phyloP scores from a whole-genome alignment of 2,797 vertebrate genomes.

The Microchirus variegatus region DNA sequence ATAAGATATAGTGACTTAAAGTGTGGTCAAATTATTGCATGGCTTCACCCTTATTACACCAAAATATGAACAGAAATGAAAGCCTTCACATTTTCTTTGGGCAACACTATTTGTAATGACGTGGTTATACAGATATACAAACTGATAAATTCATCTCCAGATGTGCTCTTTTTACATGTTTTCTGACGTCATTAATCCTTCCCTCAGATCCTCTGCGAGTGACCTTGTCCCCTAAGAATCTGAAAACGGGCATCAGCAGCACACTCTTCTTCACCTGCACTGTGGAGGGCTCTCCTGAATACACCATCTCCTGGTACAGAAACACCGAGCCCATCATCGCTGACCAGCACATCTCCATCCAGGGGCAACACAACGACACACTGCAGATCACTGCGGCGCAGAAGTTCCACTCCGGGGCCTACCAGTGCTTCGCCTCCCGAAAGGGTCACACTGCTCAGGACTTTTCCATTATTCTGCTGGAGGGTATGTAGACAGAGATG shows the following conservation, averaged over 20 bases:
- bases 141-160: no score
- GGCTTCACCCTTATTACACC: no score
- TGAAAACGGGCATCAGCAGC: conserved; percentile 98
- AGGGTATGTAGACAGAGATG: conserved; percentile 82
- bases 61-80: no score
- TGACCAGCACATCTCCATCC: conserved; percentile 94
- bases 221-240: conserved; percentile 95
- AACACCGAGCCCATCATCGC: conserved; percentile 91
- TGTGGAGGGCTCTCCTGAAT: conserved; percentile 93
- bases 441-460: conserved; percentile 96
- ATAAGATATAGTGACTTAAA: no score
- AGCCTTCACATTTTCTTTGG: no score
- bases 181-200: neutral
- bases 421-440: conserved; percentile 96
- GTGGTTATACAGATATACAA: no score
- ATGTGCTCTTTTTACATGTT: no score
- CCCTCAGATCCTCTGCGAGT: conserved; percentile 92
- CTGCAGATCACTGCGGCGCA: conserved; percentile 95
- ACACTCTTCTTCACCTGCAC: conserved; percentile 96
- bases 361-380: conserved; percentile 96
- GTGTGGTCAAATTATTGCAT: no score
- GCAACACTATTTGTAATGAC: no score
- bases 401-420: conserved; percentile 96
- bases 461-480: conserved; percentile 94
- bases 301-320: conserved; percentile 93